Conservation (phyloP, 2,888 invertebrate genomes). For the Drosophila paramelanica region DNA sequence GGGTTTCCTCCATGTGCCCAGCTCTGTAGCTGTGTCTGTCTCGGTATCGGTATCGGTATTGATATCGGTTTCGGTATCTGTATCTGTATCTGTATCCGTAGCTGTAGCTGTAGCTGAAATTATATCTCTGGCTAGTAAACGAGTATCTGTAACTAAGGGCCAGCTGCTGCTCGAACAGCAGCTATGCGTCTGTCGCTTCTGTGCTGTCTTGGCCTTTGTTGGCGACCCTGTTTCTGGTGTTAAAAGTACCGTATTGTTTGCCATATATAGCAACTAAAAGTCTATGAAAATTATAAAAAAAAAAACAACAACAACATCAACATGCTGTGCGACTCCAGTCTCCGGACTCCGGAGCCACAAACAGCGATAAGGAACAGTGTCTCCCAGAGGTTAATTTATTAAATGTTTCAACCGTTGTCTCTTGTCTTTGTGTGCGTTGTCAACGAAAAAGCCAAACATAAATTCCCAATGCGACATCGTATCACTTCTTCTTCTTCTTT, state of each 20-base stretch:
- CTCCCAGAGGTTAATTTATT: constrained; percentile 69
- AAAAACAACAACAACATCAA: constrained; percentile 15
- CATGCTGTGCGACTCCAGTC: constrained; percentile 59
- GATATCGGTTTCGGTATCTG: constrained; percentile 38
- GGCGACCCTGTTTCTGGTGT: constrained; percentile 67
- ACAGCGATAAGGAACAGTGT: constrained; percentile 59
- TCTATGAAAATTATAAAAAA: constrained; percentile 51
- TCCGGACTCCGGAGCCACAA: constrained; percentile 12
- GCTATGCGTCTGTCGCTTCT: constrained; percentile 77
- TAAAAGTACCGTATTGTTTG: constrained; percentile 81
- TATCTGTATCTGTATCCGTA: constrained; percentile 38
- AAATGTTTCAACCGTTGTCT: constrained; percentile 51
- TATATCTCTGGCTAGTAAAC: constrained; percentile 21
- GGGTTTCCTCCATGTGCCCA: constrained; percentile 52
- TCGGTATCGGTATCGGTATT: constrained; percentile 6
- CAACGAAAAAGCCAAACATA: constrained; percentile 60
- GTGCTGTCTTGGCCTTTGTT: constrained; percentile 77
- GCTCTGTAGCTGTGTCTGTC: constrained; percentile 19
- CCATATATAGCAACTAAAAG: constrained; percentile 68
- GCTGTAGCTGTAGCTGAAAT: constrained; percentile 22
- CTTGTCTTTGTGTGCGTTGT: constrained; percentile 41
- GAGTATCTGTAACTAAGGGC: constrained; percentile 48
- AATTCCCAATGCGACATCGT: constrained; percentile 70
- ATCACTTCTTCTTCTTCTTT: constrained; percentile 69
- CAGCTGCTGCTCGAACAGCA: constrained; percentile 79